These are phyloP conservation scores for Pseudorasbora parva DNA, from an alignment of 2,113 vertebrate species.

Conservation along the genomic window DNA sequence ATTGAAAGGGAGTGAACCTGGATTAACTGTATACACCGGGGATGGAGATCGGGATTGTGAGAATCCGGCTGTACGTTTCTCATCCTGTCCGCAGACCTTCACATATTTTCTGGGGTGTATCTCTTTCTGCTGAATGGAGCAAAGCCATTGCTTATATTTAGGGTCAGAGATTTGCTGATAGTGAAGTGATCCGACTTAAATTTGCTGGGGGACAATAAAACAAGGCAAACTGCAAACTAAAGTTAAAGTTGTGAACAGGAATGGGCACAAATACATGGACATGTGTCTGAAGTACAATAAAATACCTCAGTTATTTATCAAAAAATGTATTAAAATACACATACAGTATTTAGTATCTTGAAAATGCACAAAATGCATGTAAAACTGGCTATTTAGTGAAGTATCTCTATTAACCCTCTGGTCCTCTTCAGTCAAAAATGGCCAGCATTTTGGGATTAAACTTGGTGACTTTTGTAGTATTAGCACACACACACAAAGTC, in stretches of 20 bases:
- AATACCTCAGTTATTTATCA: background rate
- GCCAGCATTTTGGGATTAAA: too few species aligned
- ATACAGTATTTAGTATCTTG: background rate
- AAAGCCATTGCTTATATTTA: background rate
- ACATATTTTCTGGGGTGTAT: background rate
- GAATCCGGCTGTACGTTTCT: constrained; percentile 30
- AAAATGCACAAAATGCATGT: background rate
- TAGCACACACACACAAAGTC: too few species aligned
- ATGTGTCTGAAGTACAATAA: background rate
- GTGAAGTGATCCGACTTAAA: background rate
- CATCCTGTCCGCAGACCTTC: background rate
- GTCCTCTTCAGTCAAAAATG: too few species aligned
- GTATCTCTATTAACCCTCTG: too few species aligned
- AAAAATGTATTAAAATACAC: background rate
- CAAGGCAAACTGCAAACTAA: background rate
- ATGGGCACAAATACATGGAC: background rate
- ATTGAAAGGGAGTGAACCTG: constrained; percentile 44
- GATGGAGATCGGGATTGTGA: constrained; percentile 23
- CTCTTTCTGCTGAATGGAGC: background rate
- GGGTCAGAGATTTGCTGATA: background rate
- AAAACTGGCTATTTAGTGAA: background rate
- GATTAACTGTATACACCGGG: constrained; percentile 51
- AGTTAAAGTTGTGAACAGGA: background rate
- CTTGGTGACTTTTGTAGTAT: too few species aligned
- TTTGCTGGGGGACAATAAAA: background rate